Conservation (phyloP, 2,113 vertebrate genomes). For the Tetrao urogallus region DNA sequence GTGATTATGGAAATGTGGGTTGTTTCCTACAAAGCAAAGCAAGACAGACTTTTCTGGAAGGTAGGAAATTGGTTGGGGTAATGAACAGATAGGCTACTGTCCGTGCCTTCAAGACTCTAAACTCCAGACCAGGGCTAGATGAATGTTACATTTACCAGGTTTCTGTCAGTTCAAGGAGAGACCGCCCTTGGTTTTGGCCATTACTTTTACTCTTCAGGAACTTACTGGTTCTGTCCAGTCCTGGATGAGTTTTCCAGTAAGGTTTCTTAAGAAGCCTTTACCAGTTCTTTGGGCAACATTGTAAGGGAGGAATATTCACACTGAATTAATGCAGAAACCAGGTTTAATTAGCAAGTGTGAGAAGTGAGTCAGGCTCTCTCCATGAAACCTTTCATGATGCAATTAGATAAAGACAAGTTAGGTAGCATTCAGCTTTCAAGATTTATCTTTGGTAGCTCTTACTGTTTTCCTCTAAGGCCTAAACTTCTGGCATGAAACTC, state of each 20-base stretch:
- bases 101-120: neutral
- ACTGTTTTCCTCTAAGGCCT: neutral
- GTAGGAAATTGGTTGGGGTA: neutral
- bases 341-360: slow-evolving; percentile 36
- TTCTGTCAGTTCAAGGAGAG: neutral
- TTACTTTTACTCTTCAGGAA: neutral
- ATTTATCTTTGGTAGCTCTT: slow-evolving; percentile 12
- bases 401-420: slow-evolving; percentile 20
- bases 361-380: neutral
- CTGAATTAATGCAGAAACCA: slow-evolving; percentile 4
- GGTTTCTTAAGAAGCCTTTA: neutral
- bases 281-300: neutral
- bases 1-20: rapidly evolving
- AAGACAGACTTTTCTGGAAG: neutral
- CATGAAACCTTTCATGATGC: slow-evolving; percentile 3
- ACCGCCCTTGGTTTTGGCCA: neutral
- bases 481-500: neutral
- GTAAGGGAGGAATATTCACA: neutral
- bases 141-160: neutral
- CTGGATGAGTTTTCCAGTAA: neutral
- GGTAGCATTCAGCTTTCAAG: neutral
- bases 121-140: neutral
- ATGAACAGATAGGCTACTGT: neutral
- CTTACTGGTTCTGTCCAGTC: neutral
- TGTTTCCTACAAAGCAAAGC: neutral